phyloP scores from a whole-genome alignment of 30 jellyfish, hydroid and myxozoan species.

The Chrysaora quinquecirrha region DNA sequence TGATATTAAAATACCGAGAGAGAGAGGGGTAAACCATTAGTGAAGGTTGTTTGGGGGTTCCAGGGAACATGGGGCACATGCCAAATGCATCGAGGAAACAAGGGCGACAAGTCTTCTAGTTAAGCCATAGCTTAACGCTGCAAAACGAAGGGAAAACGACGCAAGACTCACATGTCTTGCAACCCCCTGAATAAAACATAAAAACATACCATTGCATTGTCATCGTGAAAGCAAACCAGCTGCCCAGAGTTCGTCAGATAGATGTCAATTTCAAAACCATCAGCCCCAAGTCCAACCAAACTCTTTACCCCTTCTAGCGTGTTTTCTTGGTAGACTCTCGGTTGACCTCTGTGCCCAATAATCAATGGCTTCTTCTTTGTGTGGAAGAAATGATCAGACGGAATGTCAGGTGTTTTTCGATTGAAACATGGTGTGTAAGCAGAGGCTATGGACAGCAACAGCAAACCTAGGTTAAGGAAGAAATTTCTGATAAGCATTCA shows the following conservation, averaged over 20 bases:
- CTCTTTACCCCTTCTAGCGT: conserved; percentile 83
- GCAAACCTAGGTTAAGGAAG: not conserved
- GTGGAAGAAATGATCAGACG: conserved; percentile 75
- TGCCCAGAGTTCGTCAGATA: conserved; percentile 66
- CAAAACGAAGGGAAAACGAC: too few relatives aligned
- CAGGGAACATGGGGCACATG: too few relatives aligned
- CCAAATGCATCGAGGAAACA: too few relatives aligned
- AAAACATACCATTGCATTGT: conserved; percentile 75
- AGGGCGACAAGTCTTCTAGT: too few relatives aligned
- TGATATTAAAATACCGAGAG: too few relatives aligned
- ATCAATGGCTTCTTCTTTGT: conserved; percentile 69
- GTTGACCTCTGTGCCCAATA: conserved; percentile 93
- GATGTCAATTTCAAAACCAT: conserved; percentile 84
- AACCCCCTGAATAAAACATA: too few relatives aligned
- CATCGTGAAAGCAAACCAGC: conserved; percentile 88
- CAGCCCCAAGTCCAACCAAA: conserved; percentile 71
- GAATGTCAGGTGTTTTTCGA: conserved; percentile 50
- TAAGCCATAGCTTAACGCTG: too few relatives aligned
- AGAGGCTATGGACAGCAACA: not conserved
- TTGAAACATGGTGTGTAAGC: conserved; percentile 43
- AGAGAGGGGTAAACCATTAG: too few relatives aligned
- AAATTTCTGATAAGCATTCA: too few relatives aligned
- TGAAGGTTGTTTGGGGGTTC: too few relatives aligned
- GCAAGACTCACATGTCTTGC: too few relatives aligned
- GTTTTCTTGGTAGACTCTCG: conserved; percentile 77